These are phyloP conservation scores for Okapia johnstoni DNA, from an alignment of 2,113 vertebrate species.

Conservation along the genomic window DNA sequence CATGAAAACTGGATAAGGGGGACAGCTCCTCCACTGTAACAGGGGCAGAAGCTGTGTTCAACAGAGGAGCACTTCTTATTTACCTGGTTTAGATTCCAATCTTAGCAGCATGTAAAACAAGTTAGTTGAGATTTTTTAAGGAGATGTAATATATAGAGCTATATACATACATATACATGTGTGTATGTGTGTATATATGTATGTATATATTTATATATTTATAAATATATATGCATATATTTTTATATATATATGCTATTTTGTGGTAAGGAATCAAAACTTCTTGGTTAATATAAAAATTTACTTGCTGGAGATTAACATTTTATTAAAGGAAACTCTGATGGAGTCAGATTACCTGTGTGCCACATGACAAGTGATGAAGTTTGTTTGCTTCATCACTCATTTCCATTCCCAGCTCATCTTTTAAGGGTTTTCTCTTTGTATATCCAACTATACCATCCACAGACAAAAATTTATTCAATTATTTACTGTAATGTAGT, in stretches of 20 bases:
- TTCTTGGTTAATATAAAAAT: background rate
- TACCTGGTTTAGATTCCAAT: background rate
- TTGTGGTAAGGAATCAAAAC: background rate
- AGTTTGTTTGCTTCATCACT: background rate
- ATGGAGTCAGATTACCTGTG: background rate
- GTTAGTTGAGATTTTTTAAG: background rate
- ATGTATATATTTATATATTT: fast-evolving
- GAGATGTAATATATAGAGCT: background rate
- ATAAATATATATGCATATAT: background rate
- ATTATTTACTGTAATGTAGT: background rate
- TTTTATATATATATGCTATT: background rate
- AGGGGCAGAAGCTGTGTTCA: background rate
- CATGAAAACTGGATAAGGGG: background rate
- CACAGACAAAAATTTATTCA: background rate
- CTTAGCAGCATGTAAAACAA: background rate
- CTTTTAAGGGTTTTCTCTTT: background rate
- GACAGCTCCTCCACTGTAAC: background rate
- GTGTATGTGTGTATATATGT: background rate
- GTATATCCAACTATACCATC: background rate
- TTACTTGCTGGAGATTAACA: background rate
- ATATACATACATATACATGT: background rate
- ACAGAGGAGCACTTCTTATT: background rate
- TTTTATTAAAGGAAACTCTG: background rate
- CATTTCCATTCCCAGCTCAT: background rate
- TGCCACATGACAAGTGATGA: background rate